Evolutionary conservation across 2,797 vertebrate species (phyloP), one percentile per base, ranked within the genome.

Genomic region (Microtus obscurus): DNA sequence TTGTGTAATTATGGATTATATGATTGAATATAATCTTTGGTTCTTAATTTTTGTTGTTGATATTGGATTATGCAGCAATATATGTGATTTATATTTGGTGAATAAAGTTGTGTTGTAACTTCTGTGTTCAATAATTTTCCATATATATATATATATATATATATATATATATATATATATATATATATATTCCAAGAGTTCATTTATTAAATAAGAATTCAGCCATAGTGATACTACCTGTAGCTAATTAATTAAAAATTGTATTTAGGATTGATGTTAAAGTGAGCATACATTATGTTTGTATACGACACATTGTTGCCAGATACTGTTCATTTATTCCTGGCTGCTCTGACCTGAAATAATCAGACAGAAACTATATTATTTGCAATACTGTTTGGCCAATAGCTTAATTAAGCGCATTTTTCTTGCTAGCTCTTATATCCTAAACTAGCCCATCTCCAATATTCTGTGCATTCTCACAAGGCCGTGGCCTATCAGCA

Each of bases 31-130:
- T 43, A 48, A 37, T n/a, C 31, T 34, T 8, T 61, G 65, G 13
- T 17, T 90, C 29, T 91, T 93, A 94, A 48, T 51, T 90, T 16
- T 71, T 91, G 5, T 89, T 90, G 11, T 83, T 59, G 11, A 5
- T 79, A 19, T 65, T 77, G 45, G 5, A 23, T 4, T 67, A 85
- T 56, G n/a, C 5, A 85, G 19, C 3, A 23, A 85, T 83, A 25
- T 67, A 90, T 94, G 19, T 63, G 40, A 59, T 71, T 86, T 96
- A 1, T 48, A 67, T 86, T 43, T 89, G 19, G 51, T 91, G 56
- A 88, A 48, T 76, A 71, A 90, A 89, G 34, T 0, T 90, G 43
- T n/a, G 25, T 51, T 93, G 27, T 86, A 4, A 65, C 87, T 80
- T 90, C 25, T 43, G 19, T 17, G 9, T 34, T 85, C 43, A 87